phyloP scores from a whole-genome alignment of 2,888 invertebrate species.

The Tromatobia lineatoria region DNA sequence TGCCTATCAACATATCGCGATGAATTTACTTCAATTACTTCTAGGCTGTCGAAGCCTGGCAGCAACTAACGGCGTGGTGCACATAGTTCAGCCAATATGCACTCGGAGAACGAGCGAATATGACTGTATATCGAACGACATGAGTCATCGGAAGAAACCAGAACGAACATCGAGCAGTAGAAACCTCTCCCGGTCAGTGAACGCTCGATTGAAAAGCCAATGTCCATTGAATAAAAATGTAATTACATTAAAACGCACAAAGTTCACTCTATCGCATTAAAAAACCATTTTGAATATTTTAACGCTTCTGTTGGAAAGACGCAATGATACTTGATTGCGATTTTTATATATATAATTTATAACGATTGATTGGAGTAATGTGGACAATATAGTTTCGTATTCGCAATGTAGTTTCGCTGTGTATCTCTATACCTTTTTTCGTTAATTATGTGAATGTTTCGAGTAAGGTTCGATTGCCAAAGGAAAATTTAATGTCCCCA shows the following conservation, averaged over 20 bases:
- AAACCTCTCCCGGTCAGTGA: constrained; percentile 60
- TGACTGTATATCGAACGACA: constrained; percentile 52
- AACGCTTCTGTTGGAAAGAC: constrained; percentile 49
- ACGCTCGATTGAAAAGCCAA: constrained; percentile 60
- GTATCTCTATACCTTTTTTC: background rate
- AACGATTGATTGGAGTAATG: constrained; percentile 4
- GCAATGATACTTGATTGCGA: constrained; percentile 38
- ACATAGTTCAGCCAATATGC: background rate
- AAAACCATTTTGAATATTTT: constrained; percentile 62
- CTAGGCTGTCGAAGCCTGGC: constrained; percentile 62
- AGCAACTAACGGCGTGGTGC: constrained; percentile 25
- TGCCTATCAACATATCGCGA: constrained; percentile 65
- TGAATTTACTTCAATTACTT: constrained; percentile 72
- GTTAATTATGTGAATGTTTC: background rate
- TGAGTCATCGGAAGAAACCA: constrained; percentile 68
- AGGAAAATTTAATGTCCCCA: background rate
- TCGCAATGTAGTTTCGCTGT: background rate
- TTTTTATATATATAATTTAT: too few species aligned
- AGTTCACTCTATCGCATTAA: constrained; percentile 27
- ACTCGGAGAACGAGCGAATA: constrained; percentile 31
- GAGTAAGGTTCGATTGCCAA: background rate
- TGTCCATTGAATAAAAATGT: constrained; percentile 36
- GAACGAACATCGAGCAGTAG: constrained; percentile 39
- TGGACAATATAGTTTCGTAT: background rate
- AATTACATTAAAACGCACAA: constrained; percentile 14